phyloP scores from a whole-genome alignment of 2,888 invertebrate species.

The Heliconius aoede region DNA sequence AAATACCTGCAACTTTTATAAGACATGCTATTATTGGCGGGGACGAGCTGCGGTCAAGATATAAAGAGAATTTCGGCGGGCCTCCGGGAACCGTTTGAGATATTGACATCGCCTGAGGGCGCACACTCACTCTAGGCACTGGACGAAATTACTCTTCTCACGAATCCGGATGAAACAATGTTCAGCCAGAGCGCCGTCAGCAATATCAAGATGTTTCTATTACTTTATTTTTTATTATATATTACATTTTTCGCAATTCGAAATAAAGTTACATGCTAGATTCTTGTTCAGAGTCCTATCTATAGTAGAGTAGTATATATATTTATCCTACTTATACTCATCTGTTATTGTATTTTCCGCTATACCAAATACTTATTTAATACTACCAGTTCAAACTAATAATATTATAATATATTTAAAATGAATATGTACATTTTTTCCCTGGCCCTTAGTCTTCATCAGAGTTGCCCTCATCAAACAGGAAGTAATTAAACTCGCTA shows the following conservation, averaged over 20 bases:
- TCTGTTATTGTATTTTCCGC: neutral
- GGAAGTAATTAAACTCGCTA: conserved; percentile 79
- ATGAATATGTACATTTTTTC: neutral
- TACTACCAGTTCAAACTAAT: too few relatives aligned
- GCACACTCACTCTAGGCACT: conserved; percentile 32
- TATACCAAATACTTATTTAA: too few relatives aligned
- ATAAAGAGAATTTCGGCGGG: conserved; percentile 30
- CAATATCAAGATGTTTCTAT: conserved; percentile 48
- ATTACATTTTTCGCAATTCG: conserved; percentile 12
- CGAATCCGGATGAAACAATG: conserved; percentile 34
- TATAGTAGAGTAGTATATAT: neutral
- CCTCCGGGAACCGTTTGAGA: conserved; percentile 34
- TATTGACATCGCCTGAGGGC: conserved; percentile 41
- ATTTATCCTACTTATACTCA: neutral
- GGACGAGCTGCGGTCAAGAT: conserved; percentile 31
- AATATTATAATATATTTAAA: too few relatives aligned
- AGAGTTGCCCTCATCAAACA: conserved; percentile 49
- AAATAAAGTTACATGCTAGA: neutral
- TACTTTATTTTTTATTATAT: neutral
- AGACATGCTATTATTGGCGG: conserved; percentile 23
- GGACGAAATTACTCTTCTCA: conserved; percentile 40
- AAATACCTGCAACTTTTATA: conserved; percentile 13
- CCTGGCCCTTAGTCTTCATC: conserved; percentile 1
- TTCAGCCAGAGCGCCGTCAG: conserved; percentile 41
- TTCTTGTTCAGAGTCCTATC: neutral